These are phyloP conservation scores for Miniopterus natalensis DNA, from an alignment of 2,113 vertebrate genomes.

Conservation along the genomic window DNA sequence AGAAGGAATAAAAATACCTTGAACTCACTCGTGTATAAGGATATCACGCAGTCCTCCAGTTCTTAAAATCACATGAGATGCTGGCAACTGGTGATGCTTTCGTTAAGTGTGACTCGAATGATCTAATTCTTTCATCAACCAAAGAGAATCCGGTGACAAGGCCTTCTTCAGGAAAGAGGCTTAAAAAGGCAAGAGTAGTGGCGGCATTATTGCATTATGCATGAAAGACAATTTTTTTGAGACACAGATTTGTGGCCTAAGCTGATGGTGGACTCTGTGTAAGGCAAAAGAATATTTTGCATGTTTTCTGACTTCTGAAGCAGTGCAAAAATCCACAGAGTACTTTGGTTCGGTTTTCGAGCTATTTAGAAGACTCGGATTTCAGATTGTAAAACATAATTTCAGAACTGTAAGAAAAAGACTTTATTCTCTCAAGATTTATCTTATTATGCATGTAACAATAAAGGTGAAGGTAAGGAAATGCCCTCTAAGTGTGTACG, in stretches of 20 bases:
- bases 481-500: neutral
- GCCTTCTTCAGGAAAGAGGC: neutral
- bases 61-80: neutral
- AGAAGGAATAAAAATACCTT: neutral
- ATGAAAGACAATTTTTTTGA: neutral
- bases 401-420: conserved; percentile 2
- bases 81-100: neutral
- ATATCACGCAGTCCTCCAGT: neutral
- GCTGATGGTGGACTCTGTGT: neutral
- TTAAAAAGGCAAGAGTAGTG: neutral
- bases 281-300: neutral
- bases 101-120: neutral
- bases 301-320: neutral
- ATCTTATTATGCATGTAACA: neutral
- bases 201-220: neutral
- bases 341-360: neutral
- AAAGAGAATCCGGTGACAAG: neutral
- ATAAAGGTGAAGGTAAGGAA: neutral
- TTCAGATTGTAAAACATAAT: neutral
- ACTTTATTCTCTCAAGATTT: neutral
- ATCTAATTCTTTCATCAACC: neutral
- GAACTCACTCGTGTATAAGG: neutral
- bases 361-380: neutral
- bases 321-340: neutral
- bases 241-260: neutral